Conservation (phyloP, 2,797 vertebrate species). For the Bovichtus diacanthus region DNA sequence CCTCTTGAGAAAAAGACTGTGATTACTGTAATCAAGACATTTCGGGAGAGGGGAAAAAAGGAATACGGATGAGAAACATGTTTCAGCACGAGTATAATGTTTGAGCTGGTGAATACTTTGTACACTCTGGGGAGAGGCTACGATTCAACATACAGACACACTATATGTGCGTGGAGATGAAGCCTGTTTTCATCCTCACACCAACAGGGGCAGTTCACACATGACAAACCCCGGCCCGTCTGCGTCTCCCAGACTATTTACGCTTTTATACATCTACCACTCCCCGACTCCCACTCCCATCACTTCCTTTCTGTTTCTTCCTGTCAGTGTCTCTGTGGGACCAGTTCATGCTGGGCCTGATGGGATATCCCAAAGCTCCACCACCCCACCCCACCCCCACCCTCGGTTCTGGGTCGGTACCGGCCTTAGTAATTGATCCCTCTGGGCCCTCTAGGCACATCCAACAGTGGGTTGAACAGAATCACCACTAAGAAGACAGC, state of each 20-base stretch:
- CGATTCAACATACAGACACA: background rate
- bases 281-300: background rate
- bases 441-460: slow-evolving; percentile 77
- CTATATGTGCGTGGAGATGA: background rate
- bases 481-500: slow-evolving; percentile 78
- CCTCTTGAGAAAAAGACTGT: slow-evolving; percentile 64
- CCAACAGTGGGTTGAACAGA: slow-evolving; percentile 77
- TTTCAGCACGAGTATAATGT: background rate
- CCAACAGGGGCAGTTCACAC: slow-evolving; percentile 28
- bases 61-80: background rate
- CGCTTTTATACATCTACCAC: slow-evolving; percentile 44
- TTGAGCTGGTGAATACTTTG: slow-evolving; percentile 33
- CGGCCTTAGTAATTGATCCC: slow-evolving; percentile 86
- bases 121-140: background rate
- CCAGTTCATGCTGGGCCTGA: slow-evolving; percentile 42
- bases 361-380: slow-evolving; percentile 43
- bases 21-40: slow-evolving; percentile 79
- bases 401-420: slow-evolving; percentile 67
- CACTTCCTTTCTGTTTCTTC: slow-evolving; percentile 34
- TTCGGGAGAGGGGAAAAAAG: slow-evolving; percentile 24
- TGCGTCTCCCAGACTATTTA: slow-evolving; percentile 37
- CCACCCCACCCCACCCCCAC: background rate
- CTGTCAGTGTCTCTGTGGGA: slow-evolving; percentile 52
- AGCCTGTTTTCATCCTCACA: slow-evolving; percentile 7
- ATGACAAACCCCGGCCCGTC: slow-evolving; percentile 30